Percentiles rank a stretch among this genome's conserved stretches.
phyloP scores from a whole-genome alignment of 2,888 invertebrate genomes.

The Odontothrips loti region DNA sequence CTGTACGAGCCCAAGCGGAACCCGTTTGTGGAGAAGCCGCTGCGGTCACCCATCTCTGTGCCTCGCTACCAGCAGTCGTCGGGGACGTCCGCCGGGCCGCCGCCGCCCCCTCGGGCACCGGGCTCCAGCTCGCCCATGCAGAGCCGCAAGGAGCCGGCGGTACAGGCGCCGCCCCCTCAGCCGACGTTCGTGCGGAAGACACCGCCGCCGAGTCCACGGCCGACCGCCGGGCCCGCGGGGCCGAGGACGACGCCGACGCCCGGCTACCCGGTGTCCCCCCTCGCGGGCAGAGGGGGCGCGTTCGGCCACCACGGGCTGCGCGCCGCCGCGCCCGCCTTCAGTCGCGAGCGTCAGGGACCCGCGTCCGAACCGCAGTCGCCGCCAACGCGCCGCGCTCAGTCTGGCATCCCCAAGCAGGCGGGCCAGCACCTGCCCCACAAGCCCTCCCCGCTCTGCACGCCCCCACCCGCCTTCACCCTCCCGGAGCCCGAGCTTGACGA shows the following conservation, averaged over 20 bases:
- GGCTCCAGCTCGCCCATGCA: slow-evolving; percentile 30
- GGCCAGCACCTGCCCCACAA: slow-evolving; percentile 45
- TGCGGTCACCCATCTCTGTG: slow-evolving; percentile 24
- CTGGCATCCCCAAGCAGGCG: slow-evolving; percentile 40
- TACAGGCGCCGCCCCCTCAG: slow-evolving; percentile 39
- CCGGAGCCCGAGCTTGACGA: slow-evolving; percentile 42
- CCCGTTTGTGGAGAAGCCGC: slow-evolving; percentile 3
- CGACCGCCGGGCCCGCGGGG: slow-evolving; percentile 38
- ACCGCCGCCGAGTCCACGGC: slow-evolving; percentile 41
- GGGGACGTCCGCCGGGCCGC: background rate
- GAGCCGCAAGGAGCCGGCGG: slow-evolving; percentile 40
- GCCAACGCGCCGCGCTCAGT: slow-evolving; percentile 29
- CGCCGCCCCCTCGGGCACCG: slow-evolving; percentile 25
- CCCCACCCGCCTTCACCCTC: slow-evolving; percentile 46
- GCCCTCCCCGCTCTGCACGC: slow-evolving; percentile 44
- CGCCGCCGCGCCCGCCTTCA: slow-evolving; percentile 38
- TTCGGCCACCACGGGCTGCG: slow-evolving; percentile 1
- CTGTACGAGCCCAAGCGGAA: slow-evolving; percentile 22
- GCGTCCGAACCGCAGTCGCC: slow-evolving; percentile 30
- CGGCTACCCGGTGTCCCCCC: background rate
- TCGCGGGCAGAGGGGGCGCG: background rate
- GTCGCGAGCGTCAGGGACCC: slow-evolving; percentile 36
- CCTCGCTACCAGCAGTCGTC: slow-evolving; percentile 2
- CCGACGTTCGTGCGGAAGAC: slow-evolving; percentile 39
- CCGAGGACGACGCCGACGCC: slow-evolving; percentile 32